Base-by-base conservation (phyloP, 2,888 invertebrate species). In the Drosophila borealis region DNA sequence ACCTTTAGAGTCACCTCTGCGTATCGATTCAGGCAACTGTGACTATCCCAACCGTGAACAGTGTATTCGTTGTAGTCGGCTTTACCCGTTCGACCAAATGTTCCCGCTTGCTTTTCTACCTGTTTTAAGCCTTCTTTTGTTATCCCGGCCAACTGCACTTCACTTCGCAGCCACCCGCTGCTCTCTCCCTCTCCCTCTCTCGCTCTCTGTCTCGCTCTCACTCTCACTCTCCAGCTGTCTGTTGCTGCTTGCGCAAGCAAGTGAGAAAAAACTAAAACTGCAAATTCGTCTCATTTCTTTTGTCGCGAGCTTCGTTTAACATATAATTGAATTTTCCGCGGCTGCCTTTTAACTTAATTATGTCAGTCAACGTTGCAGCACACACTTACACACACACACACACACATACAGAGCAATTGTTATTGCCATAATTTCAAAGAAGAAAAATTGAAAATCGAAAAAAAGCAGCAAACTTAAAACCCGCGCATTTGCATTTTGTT, bases 331-430 rank as follows among this genome's bases (percentile, higher is more conserved):
- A 62, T 63, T 79, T 71, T 56, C 41, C 62, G 78, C 62, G 48
- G 11, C 53, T 69, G 69, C 48, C 44, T 51, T 62, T 65, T 36
- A 81, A 67, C 69, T 75, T 83, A 78, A 81, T 81, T 81, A 83
- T 81, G 78, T 81, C 84, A 80, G 84, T 57, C 72, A 63, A 49
- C 73, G 50, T 51, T 76, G 72, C 60, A 64, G 44, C 68, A 63
- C 48, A 56, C 54, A 42, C 34, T 41, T 39, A 45, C 55, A 51
- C 37, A 42, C 54, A 54, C 29, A 48, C 46, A 44, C 45, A 37
- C 53, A 29, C 51, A 48, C 21, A 50, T 19, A 50, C 29, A 14
- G 8, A 8, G 29, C 29, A 29, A 29, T 8, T 29, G 74, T 51
- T 70, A 66, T 65, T 56, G 49, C 25, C 21, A 51, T 37, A 49